Percentiles rank a stretch among this genome's conserved stretches.
These are phyloP conservation scores for Myrmecophaga tridactyla DNA, from an alignment of 2,113 vertebrate genomes.

Conservation along the genomic window DNA sequence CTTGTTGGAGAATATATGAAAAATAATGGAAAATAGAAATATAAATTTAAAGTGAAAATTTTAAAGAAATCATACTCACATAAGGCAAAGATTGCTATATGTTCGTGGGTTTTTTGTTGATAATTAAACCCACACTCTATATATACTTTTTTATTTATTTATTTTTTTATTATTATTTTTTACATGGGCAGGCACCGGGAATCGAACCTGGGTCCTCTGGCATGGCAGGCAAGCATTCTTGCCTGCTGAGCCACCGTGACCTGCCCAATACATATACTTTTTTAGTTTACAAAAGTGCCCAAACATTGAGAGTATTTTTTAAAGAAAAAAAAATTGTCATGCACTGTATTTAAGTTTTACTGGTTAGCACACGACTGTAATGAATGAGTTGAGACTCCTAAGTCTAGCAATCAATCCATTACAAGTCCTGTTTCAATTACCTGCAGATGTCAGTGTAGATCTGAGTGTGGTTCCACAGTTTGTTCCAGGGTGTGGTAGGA, in stretches of 20 bases:
- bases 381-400: neutral
- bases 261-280: neutral
- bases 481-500: slow-evolving; percentile 53
- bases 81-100: neutral
- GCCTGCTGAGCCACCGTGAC: too few relatives aligned
- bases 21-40: slow-evolving; percentile 12
- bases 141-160: neutral
- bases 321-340: neutral
- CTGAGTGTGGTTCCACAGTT: slow-evolving; percentile 51
- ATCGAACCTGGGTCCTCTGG: too few relatives aligned
- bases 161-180: too few relatives aligned
- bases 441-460: slow-evolving; percentile 75
- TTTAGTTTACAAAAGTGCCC: neutral
- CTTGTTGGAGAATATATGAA: neutral
- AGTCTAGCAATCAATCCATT: slow-evolving; percentile 40
- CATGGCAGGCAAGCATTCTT: too few relatives aligned
- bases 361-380: neutral
- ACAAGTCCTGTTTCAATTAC: slow-evolving; percentile 59
- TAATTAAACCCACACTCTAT: slow-evolving; percentile 1
- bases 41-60: slow-evolving; percentile 50
- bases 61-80: slow-evolving; percentile 26
- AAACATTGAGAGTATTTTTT: slow-evolving; percentile 29
- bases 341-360: neutral
- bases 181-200: too few relatives aligned
- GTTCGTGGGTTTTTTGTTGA: neutral